Evolutionary conservation across 1,140 invertebrate genomes (phyloP).

Genomic region (Polyergus mexicanus): DNA sequence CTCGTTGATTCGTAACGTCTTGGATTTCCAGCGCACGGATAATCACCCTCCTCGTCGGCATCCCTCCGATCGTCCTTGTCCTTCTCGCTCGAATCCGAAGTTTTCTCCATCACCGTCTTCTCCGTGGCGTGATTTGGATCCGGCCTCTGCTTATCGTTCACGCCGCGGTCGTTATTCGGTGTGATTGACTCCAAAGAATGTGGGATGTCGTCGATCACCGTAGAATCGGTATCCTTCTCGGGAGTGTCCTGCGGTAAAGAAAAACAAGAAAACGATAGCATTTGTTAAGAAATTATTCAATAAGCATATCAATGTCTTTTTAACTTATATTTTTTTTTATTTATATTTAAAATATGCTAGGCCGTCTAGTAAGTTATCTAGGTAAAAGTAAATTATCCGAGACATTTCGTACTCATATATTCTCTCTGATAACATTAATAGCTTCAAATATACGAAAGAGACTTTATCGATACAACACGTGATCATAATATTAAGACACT

Average conservation of each 20-base stretch:
- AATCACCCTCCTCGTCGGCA: constrained; percentile 36
- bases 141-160: constrained; percentile 56
- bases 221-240: constrained; percentile 80
- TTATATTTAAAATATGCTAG: background rate
- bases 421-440: background rate
- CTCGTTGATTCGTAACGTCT: constrained; percentile 24
- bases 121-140: constrained; percentile 62
- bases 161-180: constrained; percentile 76
- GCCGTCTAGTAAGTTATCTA: background rate
- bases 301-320: background rate
- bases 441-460: background rate
- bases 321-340: background rate
- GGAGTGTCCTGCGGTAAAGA: constrained; percentile 72
- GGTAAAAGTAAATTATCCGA: background rate
- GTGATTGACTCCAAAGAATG: constrained; percentile 46
- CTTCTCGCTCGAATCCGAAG: constrained; percentile 77
- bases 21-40: background rate
- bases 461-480: background rate
- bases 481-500: constrained; percentile 55
- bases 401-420: background rate
- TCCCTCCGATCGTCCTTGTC: constrained; percentile 73
- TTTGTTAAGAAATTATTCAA: background rate
- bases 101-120: constrained; percentile 51
- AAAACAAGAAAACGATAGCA: constrained; percentile 13
- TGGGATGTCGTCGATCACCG: constrained; percentile 54